Evolutionary conservation across 2,888 invertebrate genomes (phyloP), one percentile per base, ranked within the genome.

Genomic region (Siphlonurus alternatus): DNA sequence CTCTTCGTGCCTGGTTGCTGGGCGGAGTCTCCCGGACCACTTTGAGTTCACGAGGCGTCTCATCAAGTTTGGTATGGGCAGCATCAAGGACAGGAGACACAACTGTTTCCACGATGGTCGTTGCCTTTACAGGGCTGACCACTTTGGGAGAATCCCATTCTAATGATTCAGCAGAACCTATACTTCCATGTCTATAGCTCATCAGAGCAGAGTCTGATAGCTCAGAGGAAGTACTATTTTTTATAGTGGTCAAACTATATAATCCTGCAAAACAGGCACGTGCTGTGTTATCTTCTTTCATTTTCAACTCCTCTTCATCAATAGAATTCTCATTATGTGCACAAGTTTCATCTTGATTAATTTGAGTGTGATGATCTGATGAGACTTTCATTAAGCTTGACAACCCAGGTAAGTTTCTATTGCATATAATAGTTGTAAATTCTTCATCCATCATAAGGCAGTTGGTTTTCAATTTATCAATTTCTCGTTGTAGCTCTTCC

Each of bases 381-480:
- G 56, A 10, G n/a, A 67, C 65, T 60, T 68, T 67, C 68, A 71
- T 69, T 23, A 71, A 66, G 62, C 67, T 69, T 18, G 71, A 69
- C 67, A 71, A 66, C 18, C 71, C 71, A n/a, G 71, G 71, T 24
- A 71, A 66, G 63, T 71, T 70, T 25, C 71, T 63, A 63, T 69
- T 71, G 56, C 69, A 69, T 63, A 71, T 71, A 20, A 72, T 69
- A 19, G 69, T 70, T 59, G 68, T 70, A 63, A 72, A 69, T 23
- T 70, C 71, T 61, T 70, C 69, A 66, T 71, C 71, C 71, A 72
- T 70, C 59, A 68, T 67, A 19, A 69, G 67, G 64, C 71, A 72
- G 63, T 71, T 71, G 56, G 68, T 67, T 67, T 72, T 72, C 15
- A 72, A 66, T 53, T 68, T 69, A 64, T 70, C 69, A 20, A 72